phyloP scores from a whole-genome alignment of 2,797 vertebrate genomes.

The Phaenicophaeus curvirostris region DNA sequence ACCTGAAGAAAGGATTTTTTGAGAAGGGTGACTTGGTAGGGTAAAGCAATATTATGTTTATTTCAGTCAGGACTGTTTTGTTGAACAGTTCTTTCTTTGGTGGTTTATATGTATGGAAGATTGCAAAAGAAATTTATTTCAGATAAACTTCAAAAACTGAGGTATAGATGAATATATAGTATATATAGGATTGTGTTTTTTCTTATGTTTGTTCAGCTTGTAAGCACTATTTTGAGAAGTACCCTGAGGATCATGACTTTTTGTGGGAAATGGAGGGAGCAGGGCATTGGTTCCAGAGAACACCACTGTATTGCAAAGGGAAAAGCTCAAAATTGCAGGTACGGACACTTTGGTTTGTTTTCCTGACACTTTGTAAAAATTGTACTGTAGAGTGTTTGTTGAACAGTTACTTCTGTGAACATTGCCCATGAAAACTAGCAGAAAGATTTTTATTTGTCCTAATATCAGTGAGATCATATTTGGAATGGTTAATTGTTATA shows the following conservation, averaged over 20 bases:
- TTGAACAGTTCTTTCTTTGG: not conserved
- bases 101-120: not conserved
- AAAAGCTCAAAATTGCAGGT: slow-evolving; percentile 73
- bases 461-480: not conserved
- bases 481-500: not conserved
- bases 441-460: not conserved
- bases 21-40: not conserved
- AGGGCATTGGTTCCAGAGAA: slow-evolving; percentile 82
- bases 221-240: slow-evolving; percentile 82
- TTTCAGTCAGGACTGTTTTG: not conserved
- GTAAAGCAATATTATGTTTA: not conserved
- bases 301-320: slow-evolving; percentile 69
- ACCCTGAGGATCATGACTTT: slow-evolving; percentile 80
- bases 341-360: slow-evolving; percentile 11
- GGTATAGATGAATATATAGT: not conserved
- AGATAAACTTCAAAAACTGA: no score
- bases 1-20: not conserved
- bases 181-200: not conserved
- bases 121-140: not conserved
- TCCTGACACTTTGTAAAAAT: not conserved
- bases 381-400: no score
- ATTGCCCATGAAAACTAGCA: not conserved
- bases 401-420: not conserved
- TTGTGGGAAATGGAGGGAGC: slow-evolving; percentile 86
- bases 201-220: slow-evolving; percentile 79